Percentiles rank a stretch among this genome's conserved stretches.
Evolutionary conservation across 2,113 vertebrate species (phyloP).

Genomic region (Tapirus terrestris): DNA sequence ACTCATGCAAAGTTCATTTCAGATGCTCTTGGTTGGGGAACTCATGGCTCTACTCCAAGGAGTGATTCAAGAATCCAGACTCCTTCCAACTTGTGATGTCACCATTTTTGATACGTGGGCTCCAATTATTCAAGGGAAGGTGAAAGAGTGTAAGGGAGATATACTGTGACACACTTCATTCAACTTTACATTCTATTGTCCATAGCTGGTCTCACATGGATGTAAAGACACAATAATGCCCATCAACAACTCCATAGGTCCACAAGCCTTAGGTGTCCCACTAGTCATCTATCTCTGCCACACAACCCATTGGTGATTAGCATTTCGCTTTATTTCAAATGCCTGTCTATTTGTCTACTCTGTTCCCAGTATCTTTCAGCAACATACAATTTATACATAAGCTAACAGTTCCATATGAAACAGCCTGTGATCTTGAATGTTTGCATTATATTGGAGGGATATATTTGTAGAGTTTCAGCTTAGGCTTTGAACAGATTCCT

Average conservation of each 20-base stretch:
- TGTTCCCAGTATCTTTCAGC: not conserved
- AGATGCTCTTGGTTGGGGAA: not conserved
- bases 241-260: rapidly evolving
- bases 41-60: not conserved
- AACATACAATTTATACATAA: not conserved
- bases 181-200: not conserved
- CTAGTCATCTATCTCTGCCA: not conserved
- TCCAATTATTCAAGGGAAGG: not conserved
- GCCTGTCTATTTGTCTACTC: not conserved
- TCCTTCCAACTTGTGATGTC: not conserved
- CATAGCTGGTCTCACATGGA: not conserved
- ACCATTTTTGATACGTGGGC: not conserved
- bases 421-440: not conserved
- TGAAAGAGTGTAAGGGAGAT: not conserved
- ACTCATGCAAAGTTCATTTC: not conserved
- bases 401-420: not conserved
- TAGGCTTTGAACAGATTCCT: not conserved
- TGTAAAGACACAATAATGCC: not conserved
- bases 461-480: not conserved
- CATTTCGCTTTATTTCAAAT: not conserved
- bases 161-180: not conserved
- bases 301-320: not conserved
- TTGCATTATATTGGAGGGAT: not conserved
- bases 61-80: not conserved
- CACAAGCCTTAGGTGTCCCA: not conserved